A percentile compares a stretch with the other conserved stretches of the same genome.
Conservation (phyloP, 2,888 invertebrate species). For the Aphelenchoides bicaudatus region DNA sequence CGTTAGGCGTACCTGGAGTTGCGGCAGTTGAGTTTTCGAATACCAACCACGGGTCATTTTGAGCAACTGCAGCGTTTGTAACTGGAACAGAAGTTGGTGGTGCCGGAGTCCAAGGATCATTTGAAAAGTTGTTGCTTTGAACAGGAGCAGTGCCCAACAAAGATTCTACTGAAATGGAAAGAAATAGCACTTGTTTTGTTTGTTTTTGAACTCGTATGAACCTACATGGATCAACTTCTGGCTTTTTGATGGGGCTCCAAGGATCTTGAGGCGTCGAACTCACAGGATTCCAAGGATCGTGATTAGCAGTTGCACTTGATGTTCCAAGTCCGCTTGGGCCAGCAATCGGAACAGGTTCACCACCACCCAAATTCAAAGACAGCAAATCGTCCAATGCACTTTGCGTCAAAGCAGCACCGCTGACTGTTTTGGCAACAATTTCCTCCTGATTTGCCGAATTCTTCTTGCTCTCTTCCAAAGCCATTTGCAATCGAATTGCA, state of each 20-base stretch:
- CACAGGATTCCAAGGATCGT: constrained; percentile 61
- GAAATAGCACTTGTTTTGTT: background rate
- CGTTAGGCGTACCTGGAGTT: background rate
- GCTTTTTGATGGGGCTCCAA: constrained; percentile 65
- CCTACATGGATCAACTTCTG: constrained; percentile 18
- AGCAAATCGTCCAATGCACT: constrained; percentile 56
- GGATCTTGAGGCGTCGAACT: constrained; percentile 65
- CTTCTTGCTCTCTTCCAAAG: constrained; percentile 51
- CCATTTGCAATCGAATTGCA: constrained; percentile 81
- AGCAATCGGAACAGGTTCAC: constrained; percentile 24
- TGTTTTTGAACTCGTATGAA: background rate
- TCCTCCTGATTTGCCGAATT: background rate
- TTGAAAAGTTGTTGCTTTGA: background rate
- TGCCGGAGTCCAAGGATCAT: constrained; percentile 51
- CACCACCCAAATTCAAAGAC: constrained; percentile 51
- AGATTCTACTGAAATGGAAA: constrained; percentile 7
- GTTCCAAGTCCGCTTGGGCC: constrained; percentile 25
- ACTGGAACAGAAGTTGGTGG: constrained; percentile 15
- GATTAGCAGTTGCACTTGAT: constrained; percentile 28
- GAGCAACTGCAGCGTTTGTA: constrained; percentile 19
- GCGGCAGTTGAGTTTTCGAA: constrained; percentile 19
- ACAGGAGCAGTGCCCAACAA: constrained; percentile 12
- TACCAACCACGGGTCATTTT: constrained; percentile 33
- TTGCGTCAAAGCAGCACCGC: constrained; percentile 23
- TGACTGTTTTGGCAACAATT: constrained; percentile 16